Percentiles rank a stretch among this genome's conserved stretches.
Conservation (phyloP, 37 sponge, comb jelly and placozoan genomes). For the Chondrilla cf. caribensis region DNA sequence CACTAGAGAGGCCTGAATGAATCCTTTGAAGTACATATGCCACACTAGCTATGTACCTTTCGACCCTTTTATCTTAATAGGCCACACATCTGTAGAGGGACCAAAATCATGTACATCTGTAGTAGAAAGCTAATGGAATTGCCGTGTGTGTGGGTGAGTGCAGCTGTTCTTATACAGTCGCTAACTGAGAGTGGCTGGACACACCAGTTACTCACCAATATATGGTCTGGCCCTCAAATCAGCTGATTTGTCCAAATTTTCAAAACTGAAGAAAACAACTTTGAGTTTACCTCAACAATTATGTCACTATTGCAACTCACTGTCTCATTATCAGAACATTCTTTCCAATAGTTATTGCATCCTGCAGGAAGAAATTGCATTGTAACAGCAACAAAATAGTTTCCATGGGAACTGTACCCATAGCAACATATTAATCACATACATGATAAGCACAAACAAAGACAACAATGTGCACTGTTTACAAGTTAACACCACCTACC, state of each 20-base stretch:
- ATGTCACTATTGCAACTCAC: constrained; percentile 36
- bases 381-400: background rate
- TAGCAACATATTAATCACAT: no score
- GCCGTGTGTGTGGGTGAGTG: no score
- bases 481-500: constrained; percentile 55
- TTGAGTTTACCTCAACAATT: background rate
- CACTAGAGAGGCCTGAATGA: no score
- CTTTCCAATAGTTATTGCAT: constrained; percentile 85
- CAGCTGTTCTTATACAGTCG: no score
- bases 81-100: constrained; percentile 65
- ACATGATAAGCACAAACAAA: background rate
- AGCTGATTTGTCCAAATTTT: constrained; percentile 39
- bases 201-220: constrained; percentile 45
- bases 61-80: background rate
- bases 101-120: background rate
- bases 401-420: background rate
- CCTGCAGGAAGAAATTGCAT: constrained; percentile 34
- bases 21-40: no score
- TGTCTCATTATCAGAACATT: constrained; percentile 94
- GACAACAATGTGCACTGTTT: background rate
- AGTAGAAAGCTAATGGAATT: background rate
- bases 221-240: constrained; percentile 38
- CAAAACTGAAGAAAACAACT: constrained; percentile 47
- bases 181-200: no score
- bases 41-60: background rate